Base-by-base conservation (phyloP, 2,113 vertebrate species). In the Centrocercus urophasianus region DNA sequence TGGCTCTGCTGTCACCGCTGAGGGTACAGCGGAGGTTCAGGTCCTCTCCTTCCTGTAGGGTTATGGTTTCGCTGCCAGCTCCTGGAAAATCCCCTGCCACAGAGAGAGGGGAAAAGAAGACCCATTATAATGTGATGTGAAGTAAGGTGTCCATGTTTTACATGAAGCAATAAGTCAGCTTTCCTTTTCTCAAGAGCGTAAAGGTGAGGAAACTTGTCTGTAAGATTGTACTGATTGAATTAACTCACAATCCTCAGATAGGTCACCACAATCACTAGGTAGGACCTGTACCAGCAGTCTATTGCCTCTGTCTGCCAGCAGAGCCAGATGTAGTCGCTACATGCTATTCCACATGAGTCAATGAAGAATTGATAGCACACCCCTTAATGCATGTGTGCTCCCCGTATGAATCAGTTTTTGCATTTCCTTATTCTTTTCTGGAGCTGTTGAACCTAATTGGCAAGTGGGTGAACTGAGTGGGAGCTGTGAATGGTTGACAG, bases 31-130 rank as follows among this genome's bases (percentile, higher is more conserved):
- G 47, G 0, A 97, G 91, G 0, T 36, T 89, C 1, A 97, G 64
- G 47, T 88, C 73, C 38, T 89, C 80, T 65, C 97, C 97, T 81
- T 97, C 96, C 79, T 60, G 75, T 21, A 97, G 71, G 6, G 79
- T 88, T 36, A 96, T 0, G 0, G 16, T 56, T 59, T 80, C 82
- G 3, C 61, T 27, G 40, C 11, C 63, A 48, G 60, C 71, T 36
- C 57, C 60, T 79, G 87, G 42, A 87, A 95, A 94, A 50, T 17
- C 86, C 70, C 95, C 97, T 96, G 94, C 6, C 36, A 48, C 16
- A 50, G 13, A 30, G 19, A 20, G 25, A 2, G 6, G 6, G 27
- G 13, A 10, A 2, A 30, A 85, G 79, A 52, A 10, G 12, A 65
- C 22, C 10, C 13, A 8, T 45, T 78, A 32, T 65, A 86, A 21